phyloP scores from a whole-genome alignment of 2,113 vertebrate species.

The Campylorhamphus procurvoides region DNA sequence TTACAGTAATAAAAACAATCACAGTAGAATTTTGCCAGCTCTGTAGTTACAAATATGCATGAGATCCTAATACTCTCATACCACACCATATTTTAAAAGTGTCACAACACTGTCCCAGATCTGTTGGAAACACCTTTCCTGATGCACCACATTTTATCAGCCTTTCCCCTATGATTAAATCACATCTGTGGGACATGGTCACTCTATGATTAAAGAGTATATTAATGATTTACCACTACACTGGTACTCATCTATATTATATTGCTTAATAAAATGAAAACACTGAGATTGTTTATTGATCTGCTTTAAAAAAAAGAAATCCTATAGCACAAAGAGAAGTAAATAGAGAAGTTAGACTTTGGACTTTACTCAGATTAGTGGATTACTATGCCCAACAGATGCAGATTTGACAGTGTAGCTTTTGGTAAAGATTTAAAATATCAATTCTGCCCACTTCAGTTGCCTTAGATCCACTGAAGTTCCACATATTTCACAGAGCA shows the following conservation, averaged over 20 bases:
- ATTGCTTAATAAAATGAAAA: constrained; percentile 60
- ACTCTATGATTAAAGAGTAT: constrained; percentile 18
- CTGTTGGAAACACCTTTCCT: neutral
- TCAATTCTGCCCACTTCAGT: neutral
- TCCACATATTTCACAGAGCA: neutral
- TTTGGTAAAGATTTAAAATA: neutral
- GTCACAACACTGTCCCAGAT: neutral
- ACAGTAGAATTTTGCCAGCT: neutral
- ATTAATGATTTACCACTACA: constrained; percentile 51
- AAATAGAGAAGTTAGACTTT: neutral
- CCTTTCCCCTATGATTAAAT: neutral
- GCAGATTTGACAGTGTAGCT: neutral
- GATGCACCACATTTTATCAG: neutral
- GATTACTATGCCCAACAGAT: neutral
- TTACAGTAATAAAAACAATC: neutral
- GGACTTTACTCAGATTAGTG: neutral
- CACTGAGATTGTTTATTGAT: constrained; percentile 51
- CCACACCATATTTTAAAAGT: neutral
- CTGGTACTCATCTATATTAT: constrained; percentile 24
- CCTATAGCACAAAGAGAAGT: neutral
- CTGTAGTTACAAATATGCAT: neutral
- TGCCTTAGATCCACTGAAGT: neutral
- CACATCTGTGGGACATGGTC: neutral
- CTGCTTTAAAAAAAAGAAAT: neutral
- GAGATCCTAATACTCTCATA: neutral